A percentile compares a stretch with the other conserved stretches of the same genome.
Evolutionary conservation across 1,140 invertebrate genomes (phyloP).

Genomic region (Drosophila yakuba): DNA sequence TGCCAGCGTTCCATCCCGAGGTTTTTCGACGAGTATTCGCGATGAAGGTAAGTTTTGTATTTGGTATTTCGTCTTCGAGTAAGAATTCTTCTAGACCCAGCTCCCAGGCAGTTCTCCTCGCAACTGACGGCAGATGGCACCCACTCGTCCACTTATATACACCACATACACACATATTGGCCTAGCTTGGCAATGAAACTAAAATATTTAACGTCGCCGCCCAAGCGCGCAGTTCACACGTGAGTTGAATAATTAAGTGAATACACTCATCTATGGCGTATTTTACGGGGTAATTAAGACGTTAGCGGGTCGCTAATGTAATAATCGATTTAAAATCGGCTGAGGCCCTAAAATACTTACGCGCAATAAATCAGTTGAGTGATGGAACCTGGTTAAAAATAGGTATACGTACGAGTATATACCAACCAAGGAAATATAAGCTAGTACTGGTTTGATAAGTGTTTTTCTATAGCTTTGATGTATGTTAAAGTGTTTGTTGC

Average conservation of each 20-base stretch:
- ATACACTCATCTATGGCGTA: slow-evolving; percentile 2
- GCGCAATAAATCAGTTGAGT: slow-evolving; percentile 15
- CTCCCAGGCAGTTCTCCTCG: neutral
- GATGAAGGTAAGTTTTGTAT: neutral
- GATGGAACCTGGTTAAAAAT: neutral
- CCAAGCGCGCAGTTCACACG: slow-evolving; percentile 46
- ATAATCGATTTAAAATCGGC: neutral
- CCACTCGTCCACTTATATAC: neutral
- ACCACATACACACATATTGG: neutral
- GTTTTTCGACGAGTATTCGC: neutral
- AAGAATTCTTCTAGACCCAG: neutral
- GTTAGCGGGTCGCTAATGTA: slow-evolving; percentile 11
- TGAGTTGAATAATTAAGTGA: slow-evolving; percentile 47
- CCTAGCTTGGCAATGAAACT: slow-evolving; percentile 6
- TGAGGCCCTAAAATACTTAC: slow-evolving; percentile 1
- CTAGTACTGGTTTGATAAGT: too few relatives aligned
- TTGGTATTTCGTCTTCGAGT: neutral
- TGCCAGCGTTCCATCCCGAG: slow-evolving; percentile 86
- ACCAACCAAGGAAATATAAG: too few relatives aligned
- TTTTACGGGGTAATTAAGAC: slow-evolving; percentile 23
- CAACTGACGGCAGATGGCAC: slow-evolving; percentile 9
- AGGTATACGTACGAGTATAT: too few relatives aligned
- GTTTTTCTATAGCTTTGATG: too few relatives aligned
- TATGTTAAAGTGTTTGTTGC: too few relatives aligned
- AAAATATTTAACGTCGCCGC: slow-evolving; percentile 30